Base-by-base conservation (phyloP, 2,888 invertebrate species). In the Criorhina ranunculi region DNA sequence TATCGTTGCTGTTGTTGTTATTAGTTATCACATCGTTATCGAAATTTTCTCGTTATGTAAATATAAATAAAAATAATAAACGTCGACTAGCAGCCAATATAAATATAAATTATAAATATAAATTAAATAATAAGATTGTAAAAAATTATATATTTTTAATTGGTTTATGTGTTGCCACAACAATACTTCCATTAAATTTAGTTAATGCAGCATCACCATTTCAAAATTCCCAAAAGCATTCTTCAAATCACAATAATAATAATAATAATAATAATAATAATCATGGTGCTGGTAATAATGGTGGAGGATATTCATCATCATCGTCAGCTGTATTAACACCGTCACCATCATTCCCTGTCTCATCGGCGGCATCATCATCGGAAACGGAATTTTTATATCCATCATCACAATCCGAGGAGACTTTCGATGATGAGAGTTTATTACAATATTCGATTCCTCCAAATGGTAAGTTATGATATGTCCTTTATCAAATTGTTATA, bases 311-410 rank as follows among this genome's bases (percentile, higher is more conserved):
- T 64, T 64, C 17, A 51, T 69, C 46, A 59, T 33, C 67, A 33
- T 62, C 72, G 57, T 67, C 80, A 72, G 89, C 82, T 40, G 82
- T 87, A 12, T 77, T 87, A 57, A 88, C 88, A 72, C 90, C 90
- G 62, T 76, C 76, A 42, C 90, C 90, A 66, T 88, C 89, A 49
- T 90, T 90, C 87, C 90, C 90, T 87, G 89, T 89, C 59, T 88
- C 90, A 87, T 89, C 89, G 80, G 90, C 89, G 85, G 88, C 91
- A 89, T 90, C 91, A 87, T 90, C 89, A 76, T 91, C 91, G 87
- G 91, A 91, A 79, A 87, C 89, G 69, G 91, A 91, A 86, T 88
- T 91, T 75, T 87, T 90, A 80, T 90, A 89, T 87, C 88, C 89
- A 75, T 87, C 88, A 76, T 89, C 89, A 75, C 89, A 89, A 82